phyloP scores from a whole-genome alignment of 1,140 invertebrate genomes.

The Caerostris extrusa region DNA sequence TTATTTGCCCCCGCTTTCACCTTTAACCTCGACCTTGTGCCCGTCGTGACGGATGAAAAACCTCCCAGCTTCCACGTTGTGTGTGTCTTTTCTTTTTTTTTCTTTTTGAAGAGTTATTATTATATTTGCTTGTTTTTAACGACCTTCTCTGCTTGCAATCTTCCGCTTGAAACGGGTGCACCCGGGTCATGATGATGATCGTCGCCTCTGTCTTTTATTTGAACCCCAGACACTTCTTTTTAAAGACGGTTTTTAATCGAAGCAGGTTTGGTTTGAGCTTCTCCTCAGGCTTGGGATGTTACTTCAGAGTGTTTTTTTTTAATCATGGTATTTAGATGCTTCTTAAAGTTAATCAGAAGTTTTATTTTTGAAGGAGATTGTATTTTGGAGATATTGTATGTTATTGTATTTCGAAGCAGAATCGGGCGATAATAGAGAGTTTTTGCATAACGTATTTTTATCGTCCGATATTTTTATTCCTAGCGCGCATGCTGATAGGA shows the following conservation, averaged over 20 bases:
- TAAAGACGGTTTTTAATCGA: background rate
- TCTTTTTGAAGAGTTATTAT: background rate
- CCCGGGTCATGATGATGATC: constrained; percentile 10
- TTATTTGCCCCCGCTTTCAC: constrained; percentile 49
- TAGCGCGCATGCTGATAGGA: too few relatives aligned
- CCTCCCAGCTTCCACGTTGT: background rate
- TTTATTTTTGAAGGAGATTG: background rate
- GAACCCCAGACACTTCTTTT: too few relatives aligned
- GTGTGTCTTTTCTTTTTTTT: background rate
- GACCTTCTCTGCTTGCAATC: background rate
- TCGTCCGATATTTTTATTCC: too few relatives aligned
- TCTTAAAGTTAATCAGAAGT: background rate
- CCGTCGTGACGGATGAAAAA: constrained; percentile 36
- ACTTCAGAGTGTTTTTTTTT: background rate
- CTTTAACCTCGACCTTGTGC: constrained; percentile 61
- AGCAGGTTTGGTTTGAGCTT: background rate
- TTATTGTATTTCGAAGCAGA: too few relatives aligned
- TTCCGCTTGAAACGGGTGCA: background rate
- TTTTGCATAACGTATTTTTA: too few relatives aligned
- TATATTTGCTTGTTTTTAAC: constrained; percentile 44
- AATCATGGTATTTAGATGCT: background rate
- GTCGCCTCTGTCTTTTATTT: constrained; percentile 25
- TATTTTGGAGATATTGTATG: too few relatives aligned
- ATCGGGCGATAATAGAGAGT: too few relatives aligned
- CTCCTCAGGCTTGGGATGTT: background rate